Evolutionary conservation across 2,888 invertebrate genomes (phyloP).

Genomic region (Parascotia fuliginaria): DNA sequence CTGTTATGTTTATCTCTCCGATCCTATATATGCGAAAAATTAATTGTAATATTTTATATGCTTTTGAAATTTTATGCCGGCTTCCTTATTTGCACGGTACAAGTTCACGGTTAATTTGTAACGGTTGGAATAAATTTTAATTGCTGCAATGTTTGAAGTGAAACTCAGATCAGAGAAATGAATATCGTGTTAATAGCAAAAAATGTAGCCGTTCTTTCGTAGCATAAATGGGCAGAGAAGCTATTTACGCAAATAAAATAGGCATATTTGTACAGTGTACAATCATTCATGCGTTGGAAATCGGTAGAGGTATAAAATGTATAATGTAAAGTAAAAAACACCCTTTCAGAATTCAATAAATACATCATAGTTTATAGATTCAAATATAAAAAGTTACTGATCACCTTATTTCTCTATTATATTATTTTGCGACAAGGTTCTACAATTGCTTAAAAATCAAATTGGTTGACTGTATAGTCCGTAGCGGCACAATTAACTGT

Average conservation of each 20-base stretch:
- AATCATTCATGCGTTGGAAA: background rate
- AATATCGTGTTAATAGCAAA: constrained; percentile 46
- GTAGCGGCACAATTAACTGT: constrained; percentile 73
- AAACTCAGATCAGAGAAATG: constrained; percentile 45
- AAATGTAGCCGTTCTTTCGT: constrained; percentile 54
- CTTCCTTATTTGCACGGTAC: constrained; percentile 24
- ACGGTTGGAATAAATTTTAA: constrained; percentile 54
- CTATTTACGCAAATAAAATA: constrained; percentile 39
- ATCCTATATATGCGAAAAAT: constrained; percentile 53
- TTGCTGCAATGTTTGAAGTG: constrained; percentile 37
- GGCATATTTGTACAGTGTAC: constrained; percentile 6
- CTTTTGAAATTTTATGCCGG: constrained; percentile 47
- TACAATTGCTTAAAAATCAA: no score
- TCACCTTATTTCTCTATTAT: no score
- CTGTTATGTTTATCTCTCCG: constrained; percentile 58
- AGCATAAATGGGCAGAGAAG: constrained; percentile 43
- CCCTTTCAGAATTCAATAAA: no score
- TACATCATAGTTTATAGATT: no score
- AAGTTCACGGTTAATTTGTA: constrained; percentile 45
- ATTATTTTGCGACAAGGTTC: no score
- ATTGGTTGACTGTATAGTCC: constrained; percentile 4
- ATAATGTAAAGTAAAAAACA: no score
- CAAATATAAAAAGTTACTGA: no score
- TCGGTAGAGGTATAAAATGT: background rate
- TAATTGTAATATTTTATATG: constrained; percentile 58